Evolutionary conservation across 2,797 vertebrate genomes (phyloP), one percentile per base, ranked within the genome.

Genomic region (Odontamblyopus lacepedii): DNA sequence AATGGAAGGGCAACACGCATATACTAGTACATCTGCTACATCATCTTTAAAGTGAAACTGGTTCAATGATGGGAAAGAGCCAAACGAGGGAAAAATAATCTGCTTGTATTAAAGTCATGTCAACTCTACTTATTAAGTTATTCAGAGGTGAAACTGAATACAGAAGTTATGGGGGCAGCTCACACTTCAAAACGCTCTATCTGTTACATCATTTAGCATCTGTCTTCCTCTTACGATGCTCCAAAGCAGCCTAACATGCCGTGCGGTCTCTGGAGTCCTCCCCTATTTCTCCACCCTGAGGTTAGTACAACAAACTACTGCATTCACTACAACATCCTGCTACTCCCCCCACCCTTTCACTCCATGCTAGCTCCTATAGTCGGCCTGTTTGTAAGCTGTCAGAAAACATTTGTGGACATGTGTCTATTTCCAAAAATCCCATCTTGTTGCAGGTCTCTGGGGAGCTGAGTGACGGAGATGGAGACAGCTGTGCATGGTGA

Each of bases 241-340:
- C 69, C 68, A 78, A 83, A 83, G 78, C 79, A 81, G 32, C 30
- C 30, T 2, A 38, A 78, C 79, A 51, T 70, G 78, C 41, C 12
- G 26, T 4, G 38, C 71, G 64, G 77, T 85, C 81, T 87, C 85
- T 35, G 56, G 77, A 81, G 83, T 76, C 76, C 74, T 63, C 71
- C 56, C 56, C 55, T 41, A 79, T 77, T 70, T 72, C 63, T 81
- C 75, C 72, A 72, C 73, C 83, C 78, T 69, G 68, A 83, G 73
- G 83, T 86, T 67, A 84, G 72, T 61, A n/a, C 60, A 74, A 69
- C 19, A 64, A 76, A 69, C 74, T 30, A 51, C 61, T 79, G 70
- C 76, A 69, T 77, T 78, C 70, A 66, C 74, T 78, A 71, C 66
- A 56, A 72, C 67, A 66, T 18, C 38, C 23, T 50, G 63, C 63